phyloP scores from a whole-genome alignment of 2,888 invertebrate species.

The Listrodromus nycthemerus region DNA sequence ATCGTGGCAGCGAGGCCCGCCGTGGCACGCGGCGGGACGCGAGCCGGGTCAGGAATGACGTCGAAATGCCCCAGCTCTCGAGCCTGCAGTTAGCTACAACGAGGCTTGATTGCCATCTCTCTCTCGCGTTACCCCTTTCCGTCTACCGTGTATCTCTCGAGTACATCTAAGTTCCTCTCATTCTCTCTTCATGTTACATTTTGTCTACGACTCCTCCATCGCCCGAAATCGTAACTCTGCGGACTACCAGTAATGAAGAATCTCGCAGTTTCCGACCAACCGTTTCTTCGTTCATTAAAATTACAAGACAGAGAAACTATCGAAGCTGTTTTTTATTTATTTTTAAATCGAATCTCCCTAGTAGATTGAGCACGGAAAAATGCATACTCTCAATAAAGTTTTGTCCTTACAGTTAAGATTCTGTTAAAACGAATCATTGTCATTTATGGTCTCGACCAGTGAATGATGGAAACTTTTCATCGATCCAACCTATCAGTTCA shows the following conservation, averaged over 20 bases:
- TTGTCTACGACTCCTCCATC: slow-evolving; percentile 57
- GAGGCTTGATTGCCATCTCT: slow-evolving; percentile 27
- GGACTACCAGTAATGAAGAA: background rate
- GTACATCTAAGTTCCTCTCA: slow-evolving; percentile 37
- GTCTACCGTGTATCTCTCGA: slow-evolving; percentile 18
- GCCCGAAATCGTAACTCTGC: slow-evolving; percentile 53
- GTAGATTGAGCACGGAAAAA: background rate
- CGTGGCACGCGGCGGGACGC: slow-evolving; percentile 60
- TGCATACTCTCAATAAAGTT: background rate
- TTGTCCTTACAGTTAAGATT: background rate
- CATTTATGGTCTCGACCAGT: background rate
- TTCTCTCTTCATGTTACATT: slow-evolving; percentile 55
- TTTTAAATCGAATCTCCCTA: background rate
- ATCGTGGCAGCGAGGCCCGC: slow-evolving; percentile 29
- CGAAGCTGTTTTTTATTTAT: background rate
- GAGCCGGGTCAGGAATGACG: slow-evolving; percentile 64
- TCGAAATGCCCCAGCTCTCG: slow-evolving; percentile 59
- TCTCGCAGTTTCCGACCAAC: background rate
- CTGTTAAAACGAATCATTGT: background rate
- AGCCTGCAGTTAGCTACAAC: slow-evolving; percentile 58
- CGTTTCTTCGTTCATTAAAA: background rate
- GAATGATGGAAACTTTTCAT: background rate
- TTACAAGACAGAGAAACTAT: background rate
- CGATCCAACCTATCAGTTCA: background rate
- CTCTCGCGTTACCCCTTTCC: slow-evolving; percentile 27